Conservation (phyloP, 2,113 vertebrate genomes). For the Azemiops feae region DNA sequence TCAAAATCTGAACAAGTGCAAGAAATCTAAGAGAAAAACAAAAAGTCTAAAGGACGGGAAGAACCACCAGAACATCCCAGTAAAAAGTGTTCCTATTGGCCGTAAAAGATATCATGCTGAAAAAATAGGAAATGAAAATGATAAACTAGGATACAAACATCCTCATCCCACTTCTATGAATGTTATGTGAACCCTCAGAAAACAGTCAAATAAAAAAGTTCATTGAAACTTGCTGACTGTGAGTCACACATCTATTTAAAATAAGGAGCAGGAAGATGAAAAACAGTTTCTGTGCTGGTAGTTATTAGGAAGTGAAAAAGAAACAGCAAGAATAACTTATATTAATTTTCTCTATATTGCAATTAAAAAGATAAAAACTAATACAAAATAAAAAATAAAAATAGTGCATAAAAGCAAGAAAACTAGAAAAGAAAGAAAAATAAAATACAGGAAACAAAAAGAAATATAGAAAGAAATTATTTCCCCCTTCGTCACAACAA, state of each 20-base stretch:
- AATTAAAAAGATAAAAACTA: not conserved
- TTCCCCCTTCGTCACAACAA: not conserved
- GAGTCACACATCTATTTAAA: not conserved
- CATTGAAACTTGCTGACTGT: not conserved
- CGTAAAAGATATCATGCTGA: not conserved
- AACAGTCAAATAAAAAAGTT: not conserved
- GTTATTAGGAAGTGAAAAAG: not conserved
- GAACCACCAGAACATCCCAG: not conserved
- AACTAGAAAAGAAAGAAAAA: not conserved
- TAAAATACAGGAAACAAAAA: not conserved
- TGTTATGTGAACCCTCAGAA: not conserved
- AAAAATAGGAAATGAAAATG: not conserved
- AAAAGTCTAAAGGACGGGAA: not conserved
- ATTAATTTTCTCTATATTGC: not conserved
- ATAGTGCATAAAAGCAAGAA: not conserved
- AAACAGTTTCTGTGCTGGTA: not conserved
- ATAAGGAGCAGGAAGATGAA: not conserved
- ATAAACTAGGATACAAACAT: not conserved
- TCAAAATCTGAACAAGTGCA: not conserved
- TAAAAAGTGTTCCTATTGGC: not conserved
- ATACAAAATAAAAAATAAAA: not conserved
- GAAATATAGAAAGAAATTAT: not conserved
- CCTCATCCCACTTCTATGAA: not conserved
- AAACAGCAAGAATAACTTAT: not conserved
- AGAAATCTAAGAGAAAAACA: not conserved